Base-by-base conservation (phyloP, 1,140 invertebrate genomes). In the Acyrthosiphon pisum region DNA sequence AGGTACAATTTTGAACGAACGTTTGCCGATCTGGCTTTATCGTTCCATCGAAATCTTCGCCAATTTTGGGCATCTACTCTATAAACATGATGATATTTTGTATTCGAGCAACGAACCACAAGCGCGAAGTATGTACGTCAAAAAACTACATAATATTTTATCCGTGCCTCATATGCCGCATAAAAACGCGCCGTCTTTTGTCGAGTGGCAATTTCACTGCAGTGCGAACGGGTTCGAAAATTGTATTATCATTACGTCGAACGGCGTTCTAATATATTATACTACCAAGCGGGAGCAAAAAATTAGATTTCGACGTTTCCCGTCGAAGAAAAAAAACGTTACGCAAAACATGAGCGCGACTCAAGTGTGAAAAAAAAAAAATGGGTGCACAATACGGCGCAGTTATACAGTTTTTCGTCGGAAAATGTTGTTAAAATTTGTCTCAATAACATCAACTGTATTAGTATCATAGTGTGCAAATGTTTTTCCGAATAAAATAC, bases 111-210 rank as follows among this genome's bases (percentile, higher is more conserved):
- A 60, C 56, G 60, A 76, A 76, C 14, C 60, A n/a, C 50, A 53
- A 6, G 26, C n/a, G 60, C 14, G n/a, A n/a, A n/a, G n/a, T 30
- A 9, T 60, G 60, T 35, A 76, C 60, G 60, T 76, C 60, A 4
- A n/a, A 76, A 76, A n/a, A 76, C n/a, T 76, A 76, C 60, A 76
- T 76, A 76, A 76, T n/a, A 76, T 76, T n/a, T 76, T 35, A 76
- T 76, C 30, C 60, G 30, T 18, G 30, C n/a, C 30, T 76, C 30
- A 35, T 76, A 76, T 56, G n/a, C 60, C 18, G 60, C n/a, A 76
- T n/a, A 76, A 76, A 35, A 76, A 76, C 30, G 30, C 60, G 60
- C 60, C 60, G 60, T 76, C 60, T 76, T 18, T 76, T 76, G 60
- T 76, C n/a, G 60, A 76, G n/a, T n/a, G 60, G 60, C 60, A 76